Conservation (phyloP, 2,797 vertebrate species). For the Lycodopsis pacificus region DNA sequence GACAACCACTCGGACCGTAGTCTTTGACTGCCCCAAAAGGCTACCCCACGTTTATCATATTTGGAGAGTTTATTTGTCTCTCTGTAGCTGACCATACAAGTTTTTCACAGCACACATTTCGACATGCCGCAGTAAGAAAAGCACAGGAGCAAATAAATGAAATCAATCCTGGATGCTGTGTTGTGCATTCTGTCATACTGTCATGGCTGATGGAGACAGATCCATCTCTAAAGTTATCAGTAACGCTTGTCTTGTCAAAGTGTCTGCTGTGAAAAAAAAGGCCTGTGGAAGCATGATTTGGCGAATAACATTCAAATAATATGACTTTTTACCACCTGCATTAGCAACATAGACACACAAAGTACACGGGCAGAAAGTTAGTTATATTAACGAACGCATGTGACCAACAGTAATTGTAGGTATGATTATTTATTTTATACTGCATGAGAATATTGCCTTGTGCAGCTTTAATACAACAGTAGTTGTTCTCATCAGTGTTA, state of each 20-base stretch:
- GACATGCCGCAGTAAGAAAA: background rate
- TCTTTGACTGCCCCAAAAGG: background rate
- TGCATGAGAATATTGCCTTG: background rate
- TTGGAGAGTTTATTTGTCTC: background rate
- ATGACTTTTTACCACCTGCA: background rate
- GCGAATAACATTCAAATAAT: background rate
- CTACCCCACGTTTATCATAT: background rate
- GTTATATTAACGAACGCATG: background rate
- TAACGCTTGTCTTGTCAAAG: background rate
- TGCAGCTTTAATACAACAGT: slow-evolving; percentile 11
- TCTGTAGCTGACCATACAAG: background rate
- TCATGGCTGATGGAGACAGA: background rate
- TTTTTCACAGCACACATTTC: background rate
- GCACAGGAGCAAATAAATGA: background rate
- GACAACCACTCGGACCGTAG: background rate
- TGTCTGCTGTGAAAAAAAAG: slow-evolving; percentile 6
- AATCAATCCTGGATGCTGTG: background rate
- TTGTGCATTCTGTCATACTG: background rate
- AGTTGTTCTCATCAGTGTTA: background rate
- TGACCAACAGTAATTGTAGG: background rate
- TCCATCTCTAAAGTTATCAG: background rate
- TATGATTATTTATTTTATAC: background rate
- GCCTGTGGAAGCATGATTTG: background rate
- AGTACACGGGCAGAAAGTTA: background rate
- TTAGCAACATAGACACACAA: background rate